Percentiles rank a stretch among this genome's conserved stretches.
Conservation (phyloP, 37 sponge, comb jelly and placozoan species). For the Ephydatia muelleri region DNA sequence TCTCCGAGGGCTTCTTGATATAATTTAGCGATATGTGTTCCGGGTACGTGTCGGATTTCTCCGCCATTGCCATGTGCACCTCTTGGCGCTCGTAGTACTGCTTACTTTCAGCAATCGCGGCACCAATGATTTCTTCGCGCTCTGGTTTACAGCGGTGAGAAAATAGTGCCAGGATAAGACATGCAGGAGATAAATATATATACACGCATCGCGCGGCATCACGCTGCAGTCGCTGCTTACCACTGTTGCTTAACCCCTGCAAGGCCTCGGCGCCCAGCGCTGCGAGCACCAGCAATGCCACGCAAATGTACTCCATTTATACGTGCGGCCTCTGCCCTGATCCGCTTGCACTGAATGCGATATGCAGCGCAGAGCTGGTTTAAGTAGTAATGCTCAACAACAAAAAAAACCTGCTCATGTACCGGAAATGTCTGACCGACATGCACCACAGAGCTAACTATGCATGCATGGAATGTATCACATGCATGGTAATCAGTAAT, state of each 20-base stretch:
- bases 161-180: no score
- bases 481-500: no score
- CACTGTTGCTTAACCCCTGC: background rate
- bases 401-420: no score
- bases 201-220: background rate
- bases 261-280: background rate
- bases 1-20: constrained; percentile 48
- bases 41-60: background rate
- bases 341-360: no score
- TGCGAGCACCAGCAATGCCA: background rate
- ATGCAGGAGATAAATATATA: background rate
- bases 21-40: background rate
- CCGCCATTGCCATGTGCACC: background rate
- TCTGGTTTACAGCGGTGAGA: no score
- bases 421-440: no score
- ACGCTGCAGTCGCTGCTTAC: background rate
- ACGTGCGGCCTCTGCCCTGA: no score
- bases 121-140: background rate
- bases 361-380: no score
- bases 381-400: no score
- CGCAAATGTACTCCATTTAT: background rate
- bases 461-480: no score
- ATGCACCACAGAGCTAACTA: no score
- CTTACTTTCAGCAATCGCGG: background rate
- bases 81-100: background rate